Base-by-base conservation (phyloP, 2,113 vertebrate genomes). In the Rhinolophus ferrumequinum region DNA sequence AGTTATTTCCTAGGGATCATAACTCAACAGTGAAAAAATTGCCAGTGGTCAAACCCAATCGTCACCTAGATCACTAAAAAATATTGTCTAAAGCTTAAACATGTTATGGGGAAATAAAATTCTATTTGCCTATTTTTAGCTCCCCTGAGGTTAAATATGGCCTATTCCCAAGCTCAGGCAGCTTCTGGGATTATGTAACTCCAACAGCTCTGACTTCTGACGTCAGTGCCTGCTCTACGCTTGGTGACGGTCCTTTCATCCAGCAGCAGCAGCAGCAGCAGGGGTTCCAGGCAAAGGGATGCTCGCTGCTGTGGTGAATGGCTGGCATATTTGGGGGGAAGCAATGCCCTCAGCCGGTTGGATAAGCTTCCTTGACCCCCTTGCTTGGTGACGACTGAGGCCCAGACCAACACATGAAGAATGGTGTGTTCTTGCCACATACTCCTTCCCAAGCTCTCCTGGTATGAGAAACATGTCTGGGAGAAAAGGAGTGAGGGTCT, bases 61-160 rank as follows among this genome's bases (percentile, higher is more conserved):
- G 75, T 89, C 82, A 41, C 76, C 33, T 70, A 54, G 22, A 94
- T 84, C 72, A 60, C 87, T 89, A n/a, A 83, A 79, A 94, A 90
- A 79, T 58, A 88, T 85, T 44, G 94, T 90, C 84, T 72, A 75
- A 97, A 93, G 72, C 89, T 94, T 94, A 83, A 91, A 95, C 89
- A 28, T 94, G 96, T 93, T 89, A 88, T 77, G 52, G 54, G 75
- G 83, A 97, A 97, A 97, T 96, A 93, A 95, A 92, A 93, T 89
- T 97, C 83, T 90, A 91, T 96, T 95, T 94, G 90, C 90, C 97
- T 97, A 96, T 97, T 97, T 97, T 97, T 97, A 96, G 80, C 50
- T 97, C 58, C 54, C 86, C 47, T 3, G 72, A 93, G 89, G 92
- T 97, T 97, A 97, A 96, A 94, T 80, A 72, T 89, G 97, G 92